A percentile compares a stretch with the other conserved stretches of the same genome.
These are phyloP conservation scores for Arctocebus calabarensis DNA, from an alignment of 2,797 vertebrate species.

Conservation along the genomic window DNA sequence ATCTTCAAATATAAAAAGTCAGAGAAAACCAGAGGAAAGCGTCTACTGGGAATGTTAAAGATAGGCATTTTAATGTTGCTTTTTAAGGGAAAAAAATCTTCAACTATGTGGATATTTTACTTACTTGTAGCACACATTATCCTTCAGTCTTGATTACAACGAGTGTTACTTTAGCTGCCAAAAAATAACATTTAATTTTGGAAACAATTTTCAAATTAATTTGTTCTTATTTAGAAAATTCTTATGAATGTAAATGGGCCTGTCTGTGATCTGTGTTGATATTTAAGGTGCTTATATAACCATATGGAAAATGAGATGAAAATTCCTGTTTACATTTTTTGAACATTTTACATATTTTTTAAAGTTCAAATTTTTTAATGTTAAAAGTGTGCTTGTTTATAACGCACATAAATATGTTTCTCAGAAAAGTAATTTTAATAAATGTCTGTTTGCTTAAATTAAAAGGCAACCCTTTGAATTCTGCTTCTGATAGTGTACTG, in stretches of 20 bases:
- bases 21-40: conserved; percentile 12
- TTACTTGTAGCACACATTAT: background rate
- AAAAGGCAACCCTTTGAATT: conserved; percentile 58
- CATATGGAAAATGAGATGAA: conserved; percentile 84
- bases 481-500: background rate
- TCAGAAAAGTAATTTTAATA: conserved; percentile 79
- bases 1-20: conserved; percentile 39
- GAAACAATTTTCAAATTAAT: conserved; percentile 81
- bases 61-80: conserved; percentile 33
- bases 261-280: conserved; percentile 83
- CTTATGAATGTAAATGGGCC: conserved; percentile 80
- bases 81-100: conserved; percentile 9
- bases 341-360: conserved; percentile 84
- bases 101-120: conserved; percentile 65
- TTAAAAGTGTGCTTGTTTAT: conserved; percentile 84
- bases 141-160: conserved; percentile 65
- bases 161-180: conserved; percentile 73
- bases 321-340: conserved; percentile 84
- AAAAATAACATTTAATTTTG: conserved; percentile 82
- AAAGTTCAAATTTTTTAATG: conserved; percentile 84
- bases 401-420: conserved; percentile 82
- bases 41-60: conserved; percentile 31
- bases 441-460: conserved; percentile 77
- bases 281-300: conserved; percentile 84
- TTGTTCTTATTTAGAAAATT: conserved; percentile 83